Evolutionary conservation across 2,113 vertebrate species (phyloP).

Genomic region (Anseranas semipalmata): DNA sequence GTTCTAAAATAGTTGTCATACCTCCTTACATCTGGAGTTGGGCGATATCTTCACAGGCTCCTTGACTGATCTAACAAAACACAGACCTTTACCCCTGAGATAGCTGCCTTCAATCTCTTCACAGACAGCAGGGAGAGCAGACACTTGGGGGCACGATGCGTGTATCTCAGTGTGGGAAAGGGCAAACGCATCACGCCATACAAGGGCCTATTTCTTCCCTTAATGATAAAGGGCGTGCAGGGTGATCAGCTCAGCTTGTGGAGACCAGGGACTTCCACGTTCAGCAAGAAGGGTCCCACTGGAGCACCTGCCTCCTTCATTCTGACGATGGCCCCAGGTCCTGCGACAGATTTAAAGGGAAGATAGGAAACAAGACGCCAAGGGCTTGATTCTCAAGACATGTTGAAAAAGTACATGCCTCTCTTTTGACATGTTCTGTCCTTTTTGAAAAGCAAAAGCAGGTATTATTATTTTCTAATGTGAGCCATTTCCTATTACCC

Average conservation of each 20-base stretch:
- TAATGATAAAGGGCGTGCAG: fast-evolving
- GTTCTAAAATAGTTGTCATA: conserved; percentile 33
- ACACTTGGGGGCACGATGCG: not conserved
- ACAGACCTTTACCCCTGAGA: not conserved
- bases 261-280: not conserved
- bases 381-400: not conserved
- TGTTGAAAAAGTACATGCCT: not conserved
- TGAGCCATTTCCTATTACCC: not conserved
- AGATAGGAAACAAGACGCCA: not conserved
- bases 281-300: not conserved
- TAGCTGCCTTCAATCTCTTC: not conserved
- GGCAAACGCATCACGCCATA: not conserved
- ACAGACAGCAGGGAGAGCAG: not conserved
- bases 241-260: fast-evolving
- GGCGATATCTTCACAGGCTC: not conserved
- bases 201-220: not conserved
- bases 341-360: not conserved
- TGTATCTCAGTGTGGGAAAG: not conserved
- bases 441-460: not conserved
- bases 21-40: not conserved
- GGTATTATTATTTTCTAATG: not conserved
- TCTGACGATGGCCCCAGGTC: not conserved
- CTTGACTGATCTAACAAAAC: not conserved
- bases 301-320: not conserved
- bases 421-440: not conserved